Base-by-base conservation (phyloP, 2,113 vertebrate genomes). In the Peromyscus maniculatus region DNA sequence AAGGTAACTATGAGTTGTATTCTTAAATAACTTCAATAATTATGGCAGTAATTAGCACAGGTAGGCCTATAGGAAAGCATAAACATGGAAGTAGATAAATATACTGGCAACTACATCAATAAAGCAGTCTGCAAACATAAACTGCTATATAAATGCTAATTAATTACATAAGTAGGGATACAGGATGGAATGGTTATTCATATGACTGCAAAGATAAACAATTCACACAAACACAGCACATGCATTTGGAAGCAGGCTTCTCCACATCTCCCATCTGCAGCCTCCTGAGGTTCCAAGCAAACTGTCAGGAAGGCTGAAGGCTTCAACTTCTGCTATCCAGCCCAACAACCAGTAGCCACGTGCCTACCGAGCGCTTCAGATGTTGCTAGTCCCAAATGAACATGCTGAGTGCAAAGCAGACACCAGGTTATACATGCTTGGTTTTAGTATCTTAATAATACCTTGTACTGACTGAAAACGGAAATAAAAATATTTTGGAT, bases 1-100 rank as follows among this genome's bases (percentile, higher is more conserved):
- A 97, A 95, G 94, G 89, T 93, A 97, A 93, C 91, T 94, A 62
- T 74, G 94, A 97, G 87, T 67, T 98, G 91, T 97, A 84, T 94
- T 97, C 93, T 97, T 97, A 97, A 97, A 95, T 97, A 96, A 93
- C 79, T 88, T 96, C 78, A 94, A 88, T 97, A 97, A 97, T 97
- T 96, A 97, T 36, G 95, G 96, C 83, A 88, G 93, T 93, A 96
- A 98, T 98, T 98, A 98, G 95, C 84, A 93, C 75, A 97, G 95
- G 96, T 97, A 95, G 94, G 93, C 87, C 91, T 89, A 97, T 94
- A 96, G 72, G 91, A 87, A 97, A 92, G 80, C 87, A 46, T 91
- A 97, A 87, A 97, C 87, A 90, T 82, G 69, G 36, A 89, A 94
- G 64, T 86, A 95, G 93, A 97, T 97, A 98, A 97, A 97, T 96